Base-by-base conservation (phyloP, 2,113 vertebrate species). In the Amia ocellicauda region DNA sequence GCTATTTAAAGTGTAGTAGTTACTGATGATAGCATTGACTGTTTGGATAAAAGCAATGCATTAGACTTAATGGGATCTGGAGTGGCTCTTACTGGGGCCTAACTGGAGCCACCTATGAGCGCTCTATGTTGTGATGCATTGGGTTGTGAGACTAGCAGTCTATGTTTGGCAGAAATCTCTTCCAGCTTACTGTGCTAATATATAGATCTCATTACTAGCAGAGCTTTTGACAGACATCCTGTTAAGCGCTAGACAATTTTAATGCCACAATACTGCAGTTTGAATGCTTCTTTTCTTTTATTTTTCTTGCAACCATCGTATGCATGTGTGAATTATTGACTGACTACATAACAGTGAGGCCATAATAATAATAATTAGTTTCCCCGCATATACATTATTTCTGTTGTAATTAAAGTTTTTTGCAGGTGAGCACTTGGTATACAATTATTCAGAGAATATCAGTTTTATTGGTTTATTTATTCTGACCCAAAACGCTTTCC, bases 1-100 rank as follows among this genome's bases (percentile, higher is more conserved):
- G 29, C 17, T 69, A 75, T 67, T 71, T 73, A 65, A 75, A 69
- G 66, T 52, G 3, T 17, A n/a, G 28, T 51, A 49, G 23, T 19
- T 52, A 57, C 47, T 58, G 58, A 53, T 17, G 28, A 49, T 64
- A 58, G 63, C 43, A n/a, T 43, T 10, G 53, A 5, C 24, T 59
- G 27, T 11, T 43, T 55, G 55, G 23, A 63, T 61, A 24, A 36
- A 24, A 49, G 26, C 17, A 55, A 28, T 20, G 23, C 41, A 27
- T 58, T 64, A 63, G 63, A n/a, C 62, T 53, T 68, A 66, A 67
- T 63, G 70, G 53, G 55, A 54, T 58, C 50, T 61, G 26, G 19
- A 74, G 62, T 65, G 59, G 53, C 54, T 69, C 62, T 68, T 67
- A 27, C 40, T 36, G 55, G 62, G 50, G 28, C 52, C 41, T 58